Percentiles rank a stretch among this genome's conserved stretches.
Evolutionary conservation across 2,113 vertebrate species (phyloP).

Genomic region (Colaptes auratus): DNA sequence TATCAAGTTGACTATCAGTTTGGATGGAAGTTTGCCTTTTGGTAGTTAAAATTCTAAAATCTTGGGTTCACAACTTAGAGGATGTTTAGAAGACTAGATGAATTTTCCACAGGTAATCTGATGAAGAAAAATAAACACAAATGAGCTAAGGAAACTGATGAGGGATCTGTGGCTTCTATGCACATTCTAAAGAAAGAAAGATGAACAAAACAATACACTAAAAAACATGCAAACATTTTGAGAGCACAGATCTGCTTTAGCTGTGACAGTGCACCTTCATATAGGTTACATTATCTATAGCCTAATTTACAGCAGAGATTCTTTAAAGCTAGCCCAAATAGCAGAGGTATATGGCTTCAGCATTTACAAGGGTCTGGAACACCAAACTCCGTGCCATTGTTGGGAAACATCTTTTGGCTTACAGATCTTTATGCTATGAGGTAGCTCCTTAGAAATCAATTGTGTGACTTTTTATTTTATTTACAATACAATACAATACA

Average conservation of each 20-base stretch:
- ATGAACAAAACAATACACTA: not conserved
- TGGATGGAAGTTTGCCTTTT: not conserved
- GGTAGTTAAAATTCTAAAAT: not conserved
- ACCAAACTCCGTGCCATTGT: not conserved
- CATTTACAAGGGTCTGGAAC: not conserved
- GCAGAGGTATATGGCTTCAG: not conserved
- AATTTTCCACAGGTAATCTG: not conserved
- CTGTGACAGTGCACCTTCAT: not conserved
- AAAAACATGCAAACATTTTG: not conserved
- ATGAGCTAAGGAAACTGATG: not conserved
- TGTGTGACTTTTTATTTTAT: not conserved
- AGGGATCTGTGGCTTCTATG: not conserved
- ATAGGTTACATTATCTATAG: not conserved
- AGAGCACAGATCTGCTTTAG: not conserved
- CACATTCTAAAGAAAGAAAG: not conserved
- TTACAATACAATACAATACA: too few relatives aligned
- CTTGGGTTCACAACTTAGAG: not conserved
- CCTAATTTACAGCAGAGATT: not conserved
- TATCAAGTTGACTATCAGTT: not conserved
- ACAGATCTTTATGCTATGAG: not conserved
- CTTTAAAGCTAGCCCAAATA: not conserved
- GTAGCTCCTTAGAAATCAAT: not conserved
- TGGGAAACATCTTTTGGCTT: fast-evolving
- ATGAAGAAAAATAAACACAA: not conserved
- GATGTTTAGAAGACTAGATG: too few relatives aligned